Percentiles rank a stretch among this genome's conserved stretches.
Conservation (phyloP, 2,888 invertebrate genomes). For the Cenopis cana region DNA sequence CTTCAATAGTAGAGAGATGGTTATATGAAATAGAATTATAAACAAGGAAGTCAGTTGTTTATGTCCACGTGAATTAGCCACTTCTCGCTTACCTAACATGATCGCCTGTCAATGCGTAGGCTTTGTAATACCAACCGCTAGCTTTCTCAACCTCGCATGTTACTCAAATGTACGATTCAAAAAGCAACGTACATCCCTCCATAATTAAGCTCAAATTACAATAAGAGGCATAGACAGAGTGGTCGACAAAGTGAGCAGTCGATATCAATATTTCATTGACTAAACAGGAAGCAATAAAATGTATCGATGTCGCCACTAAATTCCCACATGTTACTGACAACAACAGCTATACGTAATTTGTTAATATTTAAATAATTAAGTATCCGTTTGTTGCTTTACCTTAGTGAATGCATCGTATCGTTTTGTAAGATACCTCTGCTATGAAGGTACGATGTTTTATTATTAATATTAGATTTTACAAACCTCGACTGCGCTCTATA, state of each 20-base stretch:
- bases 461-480: too few relatives aligned
- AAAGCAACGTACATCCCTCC: neutral
- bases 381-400: conserved; percentile 11
- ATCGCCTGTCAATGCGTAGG: conserved; percentile 23
- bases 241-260: conserved; percentile 16
- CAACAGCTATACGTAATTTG: conserved; percentile 40
- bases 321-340: conserved; percentile 39
- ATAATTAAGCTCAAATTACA: neutral
- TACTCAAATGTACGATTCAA: neutral
- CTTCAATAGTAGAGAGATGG: conserved; percentile 40
- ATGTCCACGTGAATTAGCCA: conserved; percentile 10
- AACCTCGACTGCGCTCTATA: too few relatives aligned
- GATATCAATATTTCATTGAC: conserved; percentile 36
- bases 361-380: conserved; percentile 40
- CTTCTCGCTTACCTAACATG: conserved; percentile 23
- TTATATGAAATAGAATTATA: neutral
- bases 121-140: conserved; percentile 2
- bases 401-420: too few relatives aligned
- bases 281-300: conserved; percentile 57
- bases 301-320: conserved; percentile 45
- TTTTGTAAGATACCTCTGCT: neutral
- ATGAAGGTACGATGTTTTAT: too few relatives aligned
- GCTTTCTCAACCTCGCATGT: conserved; percentile 12
- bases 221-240: neutral
- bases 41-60: conserved; percentile 7